phyloP scores from a whole-genome alignment of 2,113 vertebrate species.

The Platichthys stellatus region DNA sequence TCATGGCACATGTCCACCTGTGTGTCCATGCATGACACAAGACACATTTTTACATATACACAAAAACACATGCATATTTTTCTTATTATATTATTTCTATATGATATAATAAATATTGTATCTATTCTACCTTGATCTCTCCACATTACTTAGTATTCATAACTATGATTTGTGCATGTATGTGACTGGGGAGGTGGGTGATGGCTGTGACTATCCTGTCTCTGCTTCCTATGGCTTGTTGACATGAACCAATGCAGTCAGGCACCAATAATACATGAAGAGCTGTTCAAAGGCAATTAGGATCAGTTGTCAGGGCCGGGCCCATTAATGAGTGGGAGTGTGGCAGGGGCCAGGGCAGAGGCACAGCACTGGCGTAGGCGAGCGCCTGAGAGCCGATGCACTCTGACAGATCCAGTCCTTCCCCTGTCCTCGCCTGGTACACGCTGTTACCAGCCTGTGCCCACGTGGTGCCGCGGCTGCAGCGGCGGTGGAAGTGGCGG shows the following conservation, averaged over 20 bases:
- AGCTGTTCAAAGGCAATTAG: slow-evolving; percentile 97
- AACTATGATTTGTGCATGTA: slow-evolving; percentile 11
- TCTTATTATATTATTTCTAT: not conserved
- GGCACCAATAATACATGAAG: slow-evolving; percentile 98
- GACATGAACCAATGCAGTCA: slow-evolving; percentile 93
- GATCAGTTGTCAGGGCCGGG: slow-evolving; percentile 95
- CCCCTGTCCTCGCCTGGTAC: slow-evolving; percentile 91
- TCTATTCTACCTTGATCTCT: not conserved
- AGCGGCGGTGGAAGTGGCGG: slow-evolving; percentile 81
- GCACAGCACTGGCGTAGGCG: slow-evolving; percentile 74
- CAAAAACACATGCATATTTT: not conserved
- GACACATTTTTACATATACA: too few relatives aligned
- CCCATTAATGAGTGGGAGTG: slow-evolving; percentile 95
- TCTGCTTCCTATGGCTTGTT: slow-evolving; percentile 87
- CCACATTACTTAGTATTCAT: slow-evolving; percentile 2
- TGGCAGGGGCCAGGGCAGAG: slow-evolving; percentile 88
- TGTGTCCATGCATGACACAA: not conserved
- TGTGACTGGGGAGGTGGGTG: slow-evolving; percentile 57
- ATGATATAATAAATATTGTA: not conserved
- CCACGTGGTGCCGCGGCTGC: slow-evolving; percentile 89
- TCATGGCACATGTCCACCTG: not conserved
- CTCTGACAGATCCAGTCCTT: slow-evolving; percentile 97
- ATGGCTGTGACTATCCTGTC: slow-evolving; percentile 71
- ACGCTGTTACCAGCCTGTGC: slow-evolving; percentile 90
- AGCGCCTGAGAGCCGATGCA: slow-evolving; percentile 84